phyloP scores from a whole-genome alignment of 1,140 invertebrate genomes.

The Trichonephila inaurata region DNA sequence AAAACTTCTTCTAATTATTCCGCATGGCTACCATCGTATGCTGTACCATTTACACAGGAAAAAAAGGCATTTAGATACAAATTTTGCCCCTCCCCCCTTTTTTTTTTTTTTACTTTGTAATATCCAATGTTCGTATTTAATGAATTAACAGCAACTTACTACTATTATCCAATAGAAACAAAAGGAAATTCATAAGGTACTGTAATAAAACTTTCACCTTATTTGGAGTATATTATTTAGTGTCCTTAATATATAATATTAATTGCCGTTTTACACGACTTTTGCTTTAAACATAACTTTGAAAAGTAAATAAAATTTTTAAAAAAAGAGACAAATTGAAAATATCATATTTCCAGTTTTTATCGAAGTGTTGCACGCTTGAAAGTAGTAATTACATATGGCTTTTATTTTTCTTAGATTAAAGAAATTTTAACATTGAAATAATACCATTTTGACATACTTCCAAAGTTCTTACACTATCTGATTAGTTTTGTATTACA shows the following conservation, averaged over 20 bases:
- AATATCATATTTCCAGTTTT: background rate
- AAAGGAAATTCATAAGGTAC: too few relatives aligned
- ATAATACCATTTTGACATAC: background rate
- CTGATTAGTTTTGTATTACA: background rate
- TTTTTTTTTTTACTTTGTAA: too few relatives aligned
- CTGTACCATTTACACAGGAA: too few relatives aligned
- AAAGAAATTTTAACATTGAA: background rate
- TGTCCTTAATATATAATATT: too few relatives aligned
- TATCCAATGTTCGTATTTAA: too few relatives aligned
- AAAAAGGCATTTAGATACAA: too few relatives aligned
- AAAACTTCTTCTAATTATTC: background rate
- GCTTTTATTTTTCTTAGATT: background rate
- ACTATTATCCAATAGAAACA: too few relatives aligned
- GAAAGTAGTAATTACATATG: background rate
- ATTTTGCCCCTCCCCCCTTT: too few relatives aligned
- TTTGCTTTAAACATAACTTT: background rate
- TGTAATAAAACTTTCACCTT: too few relatives aligned
- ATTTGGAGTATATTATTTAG: too few relatives aligned
- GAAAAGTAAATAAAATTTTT: background rate
- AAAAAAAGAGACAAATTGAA: background rate
- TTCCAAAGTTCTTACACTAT: background rate
- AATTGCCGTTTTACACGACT: background rate
- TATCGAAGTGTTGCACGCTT: background rate
- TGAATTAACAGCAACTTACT: too few relatives aligned
- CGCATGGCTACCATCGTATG: background rate